A percentile compares a stretch with the other conserved stretches of the same genome.
phyloP scores from a whole-genome alignment of 1,140 invertebrate genomes.

The Drosophila repleta region DNA sequence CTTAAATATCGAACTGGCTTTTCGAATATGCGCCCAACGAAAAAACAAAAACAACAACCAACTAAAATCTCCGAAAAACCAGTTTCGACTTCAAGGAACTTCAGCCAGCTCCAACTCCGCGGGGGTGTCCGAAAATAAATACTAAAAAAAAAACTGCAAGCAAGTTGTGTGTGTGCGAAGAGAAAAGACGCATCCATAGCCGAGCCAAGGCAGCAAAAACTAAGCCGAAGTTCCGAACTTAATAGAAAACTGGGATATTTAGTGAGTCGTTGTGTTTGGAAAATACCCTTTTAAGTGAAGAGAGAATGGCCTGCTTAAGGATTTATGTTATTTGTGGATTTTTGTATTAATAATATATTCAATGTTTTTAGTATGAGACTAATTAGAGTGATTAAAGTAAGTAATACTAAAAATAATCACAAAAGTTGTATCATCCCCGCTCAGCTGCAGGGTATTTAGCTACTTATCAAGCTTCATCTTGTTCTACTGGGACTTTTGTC shows the following conservation, averaged over 20 bases:
- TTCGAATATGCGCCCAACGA: slow-evolving; percentile 55
- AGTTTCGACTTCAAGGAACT: slow-evolving; percentile 73
- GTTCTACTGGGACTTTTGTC: neutral
- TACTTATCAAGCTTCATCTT: too few relatives aligned
- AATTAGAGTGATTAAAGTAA: too few relatives aligned
- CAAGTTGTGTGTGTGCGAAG: slow-evolving; percentile 14
- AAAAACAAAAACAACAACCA: slow-evolving; percentile 18
- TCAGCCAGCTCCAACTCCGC: slow-evolving; percentile 23
- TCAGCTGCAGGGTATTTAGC: slow-evolving; percentile 1
- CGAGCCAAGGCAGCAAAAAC: slow-evolving; percentile 16
- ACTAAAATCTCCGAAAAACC: slow-evolving; percentile 62
- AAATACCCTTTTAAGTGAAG: neutral
- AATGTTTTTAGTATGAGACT: too few relatives aligned
- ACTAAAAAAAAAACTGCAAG: slow-evolving; percentile 41
- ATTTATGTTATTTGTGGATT: too few relatives aligned
- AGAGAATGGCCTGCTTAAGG: too few relatives aligned
- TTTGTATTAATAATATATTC: too few relatives aligned
- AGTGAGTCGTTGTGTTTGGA: neutral
- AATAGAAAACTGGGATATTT: slow-evolving; percentile 26
- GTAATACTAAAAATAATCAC: too few relatives aligned
- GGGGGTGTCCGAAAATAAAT: slow-evolving; percentile 51
- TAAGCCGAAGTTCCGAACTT: slow-evolving; percentile 9
- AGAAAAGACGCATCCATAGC: slow-evolving; percentile 4
- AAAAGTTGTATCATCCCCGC: neutral
- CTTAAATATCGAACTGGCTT: slow-evolving; percentile 81